phyloP scores from a whole-genome alignment of 2,888 invertebrate species.

The Drosophila phalerata region DNA sequence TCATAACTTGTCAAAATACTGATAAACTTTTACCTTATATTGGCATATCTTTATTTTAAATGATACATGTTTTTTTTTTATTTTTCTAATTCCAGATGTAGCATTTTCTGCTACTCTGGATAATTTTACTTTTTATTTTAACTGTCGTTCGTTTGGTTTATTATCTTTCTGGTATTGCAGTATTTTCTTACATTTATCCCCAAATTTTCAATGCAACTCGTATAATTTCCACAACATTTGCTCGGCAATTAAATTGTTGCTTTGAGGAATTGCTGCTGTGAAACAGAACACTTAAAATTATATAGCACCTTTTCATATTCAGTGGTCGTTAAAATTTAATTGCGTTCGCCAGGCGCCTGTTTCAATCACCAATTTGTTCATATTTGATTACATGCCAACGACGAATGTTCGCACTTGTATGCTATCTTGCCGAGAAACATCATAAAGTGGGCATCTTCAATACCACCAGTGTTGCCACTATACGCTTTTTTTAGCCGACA shows the following conservation, averaged over 20 bases:
- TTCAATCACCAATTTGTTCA: constrained; percentile 54
- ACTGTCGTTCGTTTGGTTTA: constrained; percentile 38
- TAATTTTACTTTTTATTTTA: constrained; percentile 19
- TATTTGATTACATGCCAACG: constrained; percentile 56
- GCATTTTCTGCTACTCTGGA: not conserved
- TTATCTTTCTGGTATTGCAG: constrained; percentile 29
- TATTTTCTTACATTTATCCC: constrained; percentile 7
- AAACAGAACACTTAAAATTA: constrained; percentile 36
- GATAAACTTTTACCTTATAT: not conserved
- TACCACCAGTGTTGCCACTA: constrained; percentile 7
- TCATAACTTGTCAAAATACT: no score
- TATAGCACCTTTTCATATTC: constrained; percentile 70
- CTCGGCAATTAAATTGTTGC: constrained; percentile 47
- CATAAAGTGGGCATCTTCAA: constrained; percentile 7
- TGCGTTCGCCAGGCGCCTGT: constrained; percentile 57
- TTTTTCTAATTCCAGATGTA: not conserved
- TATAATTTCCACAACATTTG: constrained; percentile 51
- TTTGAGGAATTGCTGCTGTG: not conserved
- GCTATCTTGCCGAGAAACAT: constrained; percentile 18
- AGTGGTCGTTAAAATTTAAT: constrained; percentile 68
- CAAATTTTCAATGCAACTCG: constrained; percentile 4
- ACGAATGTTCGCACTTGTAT: constrained; percentile 51
- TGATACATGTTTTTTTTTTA: not conserved
- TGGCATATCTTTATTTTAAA: no score
- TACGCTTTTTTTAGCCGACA: not conserved